These are phyloP conservation scores for Steinernema hermaphroditum DNA, from an alignment of 2,888 invertebrate species.

Conservation along the genomic window DNA sequence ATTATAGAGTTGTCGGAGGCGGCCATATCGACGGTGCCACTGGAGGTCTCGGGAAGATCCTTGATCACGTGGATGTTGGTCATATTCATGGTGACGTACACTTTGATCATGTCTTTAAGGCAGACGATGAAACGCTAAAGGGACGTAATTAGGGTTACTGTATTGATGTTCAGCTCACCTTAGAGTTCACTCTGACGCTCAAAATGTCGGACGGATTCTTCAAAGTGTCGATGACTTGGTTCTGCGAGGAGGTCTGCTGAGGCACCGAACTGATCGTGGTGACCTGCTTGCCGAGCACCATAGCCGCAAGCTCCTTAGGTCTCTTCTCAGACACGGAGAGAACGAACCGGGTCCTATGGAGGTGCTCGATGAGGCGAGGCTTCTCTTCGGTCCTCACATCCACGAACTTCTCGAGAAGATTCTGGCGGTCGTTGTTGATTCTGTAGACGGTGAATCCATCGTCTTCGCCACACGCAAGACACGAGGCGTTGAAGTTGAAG, in stretches of 20 bases:
- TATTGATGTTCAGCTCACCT: background rate
- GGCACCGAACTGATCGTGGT: too few species aligned
- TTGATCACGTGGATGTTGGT: constrained; percentile 81
- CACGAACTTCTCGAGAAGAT: background rate
- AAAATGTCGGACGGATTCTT: background rate
- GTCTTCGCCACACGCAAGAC: background rate
- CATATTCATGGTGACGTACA: constrained; percentile 83
- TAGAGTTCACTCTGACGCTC: background rate
- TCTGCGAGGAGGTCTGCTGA: too few species aligned
- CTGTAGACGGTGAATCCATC: constrained; percentile 11
- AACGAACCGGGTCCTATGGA: background rate
- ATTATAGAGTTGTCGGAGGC: constrained; percentile 25
- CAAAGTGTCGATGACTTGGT: too few species aligned
- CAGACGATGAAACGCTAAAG: constrained; percentile 88
- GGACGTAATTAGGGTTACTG: too few species aligned
- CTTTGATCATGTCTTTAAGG: constrained; percentile 92
- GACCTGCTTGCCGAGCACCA: background rate
- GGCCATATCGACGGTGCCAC: constrained; percentile 72
- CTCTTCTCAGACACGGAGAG: background rate
- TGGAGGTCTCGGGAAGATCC: constrained; percentile 92
- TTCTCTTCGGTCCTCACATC: background rate
- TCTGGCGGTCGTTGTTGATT: background rate
- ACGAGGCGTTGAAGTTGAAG: background rate
- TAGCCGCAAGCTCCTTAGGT: background rate
- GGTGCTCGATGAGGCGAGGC: background rate